Conservation (phyloP, 2,113 vertebrate genomes). For the Argyrosomus japonicus region DNA sequence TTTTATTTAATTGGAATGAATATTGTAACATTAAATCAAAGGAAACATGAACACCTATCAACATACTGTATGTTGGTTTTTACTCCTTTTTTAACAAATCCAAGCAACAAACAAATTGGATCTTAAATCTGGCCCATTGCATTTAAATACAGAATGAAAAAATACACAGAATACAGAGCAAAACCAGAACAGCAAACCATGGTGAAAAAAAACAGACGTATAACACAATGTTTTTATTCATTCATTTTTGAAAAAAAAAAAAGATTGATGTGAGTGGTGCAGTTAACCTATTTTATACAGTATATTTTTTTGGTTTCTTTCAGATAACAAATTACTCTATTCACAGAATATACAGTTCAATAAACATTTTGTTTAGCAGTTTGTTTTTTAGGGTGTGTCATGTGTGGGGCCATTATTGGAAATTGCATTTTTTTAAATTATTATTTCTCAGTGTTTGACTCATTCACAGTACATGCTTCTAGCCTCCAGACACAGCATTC, state of each 20-base stretch:
- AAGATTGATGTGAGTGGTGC: conserved; percentile 56
- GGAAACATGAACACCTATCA: conserved; percentile 72
- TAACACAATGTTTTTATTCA: conserved; percentile 62
- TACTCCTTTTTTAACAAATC: conserved; percentile 63
- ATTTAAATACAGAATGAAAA: conserved; percentile 72
- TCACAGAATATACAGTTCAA: conserved; percentile 80
- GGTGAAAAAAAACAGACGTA: conserved; percentile 62
- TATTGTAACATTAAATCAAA: conserved; percentile 78
- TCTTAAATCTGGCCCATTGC: conserved; percentile 46
- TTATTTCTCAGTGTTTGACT: conserved; percentile 80
- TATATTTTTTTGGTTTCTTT: conserved; percentile 77
- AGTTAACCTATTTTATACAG: conserved; percentile 64
- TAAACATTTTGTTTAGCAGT: conserved; percentile 65
- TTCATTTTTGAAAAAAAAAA: conserved; percentile 36
- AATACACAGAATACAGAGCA: conserved; percentile 51
- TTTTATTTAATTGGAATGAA: conserved; percentile 82
- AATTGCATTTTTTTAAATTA: conserved; percentile 34
- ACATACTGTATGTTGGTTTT: conserved; percentile 31
- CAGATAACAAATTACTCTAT: conserved; percentile 78
- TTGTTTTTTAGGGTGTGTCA: conserved; percentile 43
- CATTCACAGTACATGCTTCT: conserved; percentile 74
- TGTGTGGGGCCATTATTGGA: conserved; percentile 36
- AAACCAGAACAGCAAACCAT: conserved; percentile 59
- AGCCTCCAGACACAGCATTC: conserved; percentile 38
- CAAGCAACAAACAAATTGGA: conserved; percentile 53